Percentiles rank a stretch among this genome's conserved stretches.
Evolutionary conservation across 2,888 invertebrate species (phyloP).

Genomic region (Euphydryas editha): DNA sequence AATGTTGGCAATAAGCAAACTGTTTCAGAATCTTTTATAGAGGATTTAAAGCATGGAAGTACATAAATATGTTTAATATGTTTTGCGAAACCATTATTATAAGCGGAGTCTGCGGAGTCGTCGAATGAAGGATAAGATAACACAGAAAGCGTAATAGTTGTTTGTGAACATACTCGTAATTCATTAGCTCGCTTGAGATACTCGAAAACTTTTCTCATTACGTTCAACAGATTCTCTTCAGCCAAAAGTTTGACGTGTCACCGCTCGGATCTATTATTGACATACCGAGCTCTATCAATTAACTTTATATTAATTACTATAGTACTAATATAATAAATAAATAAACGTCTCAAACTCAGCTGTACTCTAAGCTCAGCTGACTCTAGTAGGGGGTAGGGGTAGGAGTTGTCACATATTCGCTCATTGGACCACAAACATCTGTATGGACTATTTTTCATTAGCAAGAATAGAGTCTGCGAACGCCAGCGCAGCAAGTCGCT

Average conservation of each 20-base stretch:
- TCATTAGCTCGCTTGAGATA: slow-evolving; percentile 2
- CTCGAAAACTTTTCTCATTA: slow-evolving; percentile 6
- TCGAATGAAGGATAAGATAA: not conserved
- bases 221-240: not conserved
- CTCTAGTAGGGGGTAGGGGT: too few species aligned
- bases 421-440: too few species aligned
- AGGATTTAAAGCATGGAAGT: too few species aligned
- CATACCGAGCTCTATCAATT: not conserved
- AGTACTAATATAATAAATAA: not conserved
- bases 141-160: not conserved
- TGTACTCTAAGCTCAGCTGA: too few species aligned
- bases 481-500: too few species aligned
- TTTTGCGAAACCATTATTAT: not conserved
- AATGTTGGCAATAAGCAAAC: too few species aligned
- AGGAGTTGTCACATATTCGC: too few species aligned
- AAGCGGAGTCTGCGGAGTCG: not conserved
- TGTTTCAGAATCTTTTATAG: too few species aligned
- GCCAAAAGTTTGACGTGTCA: not conserved
- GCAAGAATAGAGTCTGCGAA: too few species aligned
- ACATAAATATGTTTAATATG: not conserved
- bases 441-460: too few species aligned
- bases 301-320: not conserved
- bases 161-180: not conserved
- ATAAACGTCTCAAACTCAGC: too few species aligned
- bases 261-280: not conserved